phyloP scores from a whole-genome alignment of 2,113 vertebrate species.

The Herpetotheres cachinnans region DNA sequence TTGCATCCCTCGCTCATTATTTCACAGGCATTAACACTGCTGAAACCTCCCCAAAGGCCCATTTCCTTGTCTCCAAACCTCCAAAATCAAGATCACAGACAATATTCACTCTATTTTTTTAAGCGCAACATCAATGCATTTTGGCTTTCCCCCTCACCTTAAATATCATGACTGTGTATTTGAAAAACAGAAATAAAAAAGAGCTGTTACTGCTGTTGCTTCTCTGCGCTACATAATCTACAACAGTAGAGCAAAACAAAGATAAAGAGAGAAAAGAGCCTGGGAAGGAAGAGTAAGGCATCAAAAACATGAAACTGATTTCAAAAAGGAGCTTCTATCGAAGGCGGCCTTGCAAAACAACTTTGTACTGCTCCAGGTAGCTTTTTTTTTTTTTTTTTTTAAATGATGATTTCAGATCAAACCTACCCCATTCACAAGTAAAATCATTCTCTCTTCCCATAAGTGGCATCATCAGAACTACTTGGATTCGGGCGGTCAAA shows the following conservation, averaged over 20 bases:
- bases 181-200: not conserved
- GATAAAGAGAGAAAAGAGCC: not conserved
- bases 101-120: not conserved
- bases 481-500: not conserved
- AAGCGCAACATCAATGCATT: not conserved
- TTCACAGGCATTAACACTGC: not conserved
- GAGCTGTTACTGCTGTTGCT: not conserved
- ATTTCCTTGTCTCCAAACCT: not conserved
- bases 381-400: not conserved
- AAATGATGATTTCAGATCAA: not conserved
- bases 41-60: not conserved
- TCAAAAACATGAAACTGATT: not conserved
- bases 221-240: not conserved
- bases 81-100: not conserved
- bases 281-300: not conserved
- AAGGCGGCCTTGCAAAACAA: not conserved
- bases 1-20: not conserved
- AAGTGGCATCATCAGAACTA: not conserved
- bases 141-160: not conserved
- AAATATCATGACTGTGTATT: not conserved
- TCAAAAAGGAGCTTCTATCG: not conserved
- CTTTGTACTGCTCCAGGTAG: not conserved
- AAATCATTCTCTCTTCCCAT: not conserved
- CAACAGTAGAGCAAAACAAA: conserved; percentile 20
- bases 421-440: not conserved